phyloP scores from a whole-genome alignment of 2,888 invertebrate genomes.

The Auanema freiburgensis region DNA sequence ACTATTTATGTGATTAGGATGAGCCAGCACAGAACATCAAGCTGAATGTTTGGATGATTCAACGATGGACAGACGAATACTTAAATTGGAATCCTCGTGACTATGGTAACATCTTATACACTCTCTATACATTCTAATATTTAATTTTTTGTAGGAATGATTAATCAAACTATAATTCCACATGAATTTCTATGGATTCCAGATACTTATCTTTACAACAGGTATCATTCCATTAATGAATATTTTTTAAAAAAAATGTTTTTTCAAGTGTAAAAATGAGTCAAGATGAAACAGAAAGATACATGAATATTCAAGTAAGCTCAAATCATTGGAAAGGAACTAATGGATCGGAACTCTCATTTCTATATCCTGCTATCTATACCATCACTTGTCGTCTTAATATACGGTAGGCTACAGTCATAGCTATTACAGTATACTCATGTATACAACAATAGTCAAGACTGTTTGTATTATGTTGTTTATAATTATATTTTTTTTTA shows the following conservation, averaged over 20 bases:
- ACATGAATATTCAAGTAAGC: conserved; percentile 58
- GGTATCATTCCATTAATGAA: conserved; percentile 15
- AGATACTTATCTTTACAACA: conserved; percentile 61
- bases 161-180: conserved; percentile 60
- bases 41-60: conserved; percentile 68
- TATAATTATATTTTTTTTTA: no score
- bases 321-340: conserved; percentile 43
- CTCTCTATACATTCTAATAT: no score
- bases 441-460: no score
- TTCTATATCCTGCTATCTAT: conserved; percentile 62
- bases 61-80: conserved; percentile 63
- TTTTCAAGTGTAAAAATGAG: conserved; percentile 59
- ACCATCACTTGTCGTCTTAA: conserved; percentile 58
- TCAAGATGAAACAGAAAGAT: conserved; percentile 61
- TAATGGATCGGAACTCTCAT: conserved; percentile 54
- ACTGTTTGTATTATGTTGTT: no score
- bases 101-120: conserved; percentile 26
- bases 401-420: conserved; percentile 33
- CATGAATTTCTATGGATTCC: conserved; percentile 58
- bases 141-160: conserved; percentile 43
- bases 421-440: no score
- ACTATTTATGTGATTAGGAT: conserved; percentile 48
- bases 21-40: conserved; percentile 68
- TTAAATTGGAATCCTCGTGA: conserved; percentile 53
- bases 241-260: no score